Base-by-base conservation (phyloP, 2,888 invertebrate species). In the Hyppa rectilinea region DNA sequence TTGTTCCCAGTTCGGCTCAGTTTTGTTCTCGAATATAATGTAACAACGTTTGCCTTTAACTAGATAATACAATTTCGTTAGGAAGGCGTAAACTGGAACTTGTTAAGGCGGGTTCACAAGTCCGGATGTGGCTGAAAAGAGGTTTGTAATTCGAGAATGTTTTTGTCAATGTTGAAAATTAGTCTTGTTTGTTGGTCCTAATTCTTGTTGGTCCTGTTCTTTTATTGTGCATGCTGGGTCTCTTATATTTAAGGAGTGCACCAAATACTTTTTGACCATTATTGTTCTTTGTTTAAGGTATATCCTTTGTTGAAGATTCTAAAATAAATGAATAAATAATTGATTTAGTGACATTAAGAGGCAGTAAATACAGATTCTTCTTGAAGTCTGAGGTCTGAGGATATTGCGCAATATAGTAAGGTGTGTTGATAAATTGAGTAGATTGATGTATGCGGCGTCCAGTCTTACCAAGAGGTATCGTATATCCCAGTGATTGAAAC, bases 1-100 rank as follows among this genome's bases (percentile, higher is more conserved):
- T 87, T 85, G 75, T 82, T 85, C 69, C 55, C 20, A 75, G 56
- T 78, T 36, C 50, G 62, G 45, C 50, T 49, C 78, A 86, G 85
- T 88, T 88, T 87, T 82, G 84, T 85, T 68, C 64, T 63, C 67
- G 77, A 80, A 82, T 88, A 87, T 88, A 86, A 85, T 80, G 84
- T 89, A 87, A 89, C 84, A 84, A 79, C 83, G 83, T 87, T 89
- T 80, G 76, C 69, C 71, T 82, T 80, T 86, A 89, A 87, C 87
- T 86, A 81, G 86, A 88, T 91, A 91, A 91, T 89, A 86, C 87
- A 85, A 91, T 91, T 90, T 88, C 47, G 66, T 62, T 62, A 65
- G 78, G 67, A 83, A 85, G 71, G 80, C 40, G 70, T 70, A 72
- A 82, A 78, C 71, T 65, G 73, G 73, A 71, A 59, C 71, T 75